These are phyloP conservation scores for Pararge aegeria DNA, from an alignment of 1,140 invertebrate species.

Conservation along the genomic window DNA sequence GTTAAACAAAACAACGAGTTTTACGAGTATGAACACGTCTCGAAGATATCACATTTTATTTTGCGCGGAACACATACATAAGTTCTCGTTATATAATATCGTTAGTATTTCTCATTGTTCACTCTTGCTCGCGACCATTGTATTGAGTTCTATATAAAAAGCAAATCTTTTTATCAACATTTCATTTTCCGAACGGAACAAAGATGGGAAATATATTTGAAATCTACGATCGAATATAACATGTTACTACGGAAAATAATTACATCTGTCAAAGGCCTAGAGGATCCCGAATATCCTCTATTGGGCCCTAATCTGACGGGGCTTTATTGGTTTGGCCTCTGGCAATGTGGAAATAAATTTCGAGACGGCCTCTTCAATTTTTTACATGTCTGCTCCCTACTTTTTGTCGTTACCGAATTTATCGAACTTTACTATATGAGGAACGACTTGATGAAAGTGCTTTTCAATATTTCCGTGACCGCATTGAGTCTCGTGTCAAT, in stretches of 20 bases:
- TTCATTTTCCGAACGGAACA: background rate
- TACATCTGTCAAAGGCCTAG: slow-evolving; percentile 29
- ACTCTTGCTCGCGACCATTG: background rate
- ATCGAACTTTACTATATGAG: slow-evolving; percentile 48
- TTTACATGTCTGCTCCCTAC: slow-evolving; percentile 35
- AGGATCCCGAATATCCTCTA: slow-evolving; percentile 50
- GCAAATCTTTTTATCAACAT: background rate
- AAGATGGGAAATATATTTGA: background rate
- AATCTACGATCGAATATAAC: background rate
- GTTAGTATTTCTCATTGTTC: background rate
- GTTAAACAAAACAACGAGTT: background rate
- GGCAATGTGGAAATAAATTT: slow-evolving; percentile 37
- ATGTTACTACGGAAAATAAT: slow-evolving; percentile 19
- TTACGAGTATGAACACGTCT: background rate
- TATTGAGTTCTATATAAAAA: background rate
- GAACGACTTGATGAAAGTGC: slow-evolving; percentile 45
- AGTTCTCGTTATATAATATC: background rate
- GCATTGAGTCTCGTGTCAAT: slow-evolving; percentile 39
- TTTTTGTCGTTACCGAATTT: slow-evolving; percentile 48
- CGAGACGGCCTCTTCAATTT: slow-evolving; percentile 31
- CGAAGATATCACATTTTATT: background rate
- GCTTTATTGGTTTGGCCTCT: slow-evolving; percentile 52
- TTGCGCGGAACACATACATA: background rate
- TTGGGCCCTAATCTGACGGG: slow-evolving; percentile 55
- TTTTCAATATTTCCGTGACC: slow-evolving; percentile 50